These are phyloP conservation scores for Dysmachus trigonus DNA, from an alignment of 2,888 invertebrate genomes.

Conservation along the genomic window DNA sequence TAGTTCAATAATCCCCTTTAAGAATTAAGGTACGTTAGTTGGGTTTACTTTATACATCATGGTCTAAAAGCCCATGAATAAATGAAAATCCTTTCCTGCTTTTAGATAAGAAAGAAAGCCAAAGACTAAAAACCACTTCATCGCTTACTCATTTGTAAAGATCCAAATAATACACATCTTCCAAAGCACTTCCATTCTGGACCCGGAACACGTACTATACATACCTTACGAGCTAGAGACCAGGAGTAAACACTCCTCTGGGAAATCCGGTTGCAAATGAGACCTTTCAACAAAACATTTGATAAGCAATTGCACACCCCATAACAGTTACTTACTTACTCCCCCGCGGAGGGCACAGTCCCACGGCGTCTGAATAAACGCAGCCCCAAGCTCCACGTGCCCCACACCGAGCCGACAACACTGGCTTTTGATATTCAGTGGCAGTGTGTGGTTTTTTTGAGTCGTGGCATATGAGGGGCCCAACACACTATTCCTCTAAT, in stretches of 20 bases:
- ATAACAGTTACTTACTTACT: neutral
- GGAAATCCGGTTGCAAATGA: constrained; percentile 14
- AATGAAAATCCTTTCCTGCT: neutral
- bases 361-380: neutral
- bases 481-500: neutral
- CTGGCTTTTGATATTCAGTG: neutral
- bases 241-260: neutral
- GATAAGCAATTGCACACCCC: neutral
- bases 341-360: neutral
- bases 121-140: neutral
- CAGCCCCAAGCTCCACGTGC: neutral
- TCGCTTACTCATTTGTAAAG: neutral
- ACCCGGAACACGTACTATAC: neutral
- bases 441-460: neutral
- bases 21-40: too few relatives aligned
- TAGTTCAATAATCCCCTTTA: too few relatives aligned
- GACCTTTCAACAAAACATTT: neutral
- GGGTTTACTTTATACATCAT: too few relatives aligned
- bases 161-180: neutral
- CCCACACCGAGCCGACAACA: neutral
- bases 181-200: neutral
- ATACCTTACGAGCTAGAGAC: neutral
- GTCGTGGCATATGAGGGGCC: neutral
- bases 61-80: neutral
- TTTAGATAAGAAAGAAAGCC: neutral